Evolutionary conservation across 2,797 vertebrate genomes (phyloP), one percentile per base, ranked within the genome.

Genomic region (Enteromius radiatus): DNA sequence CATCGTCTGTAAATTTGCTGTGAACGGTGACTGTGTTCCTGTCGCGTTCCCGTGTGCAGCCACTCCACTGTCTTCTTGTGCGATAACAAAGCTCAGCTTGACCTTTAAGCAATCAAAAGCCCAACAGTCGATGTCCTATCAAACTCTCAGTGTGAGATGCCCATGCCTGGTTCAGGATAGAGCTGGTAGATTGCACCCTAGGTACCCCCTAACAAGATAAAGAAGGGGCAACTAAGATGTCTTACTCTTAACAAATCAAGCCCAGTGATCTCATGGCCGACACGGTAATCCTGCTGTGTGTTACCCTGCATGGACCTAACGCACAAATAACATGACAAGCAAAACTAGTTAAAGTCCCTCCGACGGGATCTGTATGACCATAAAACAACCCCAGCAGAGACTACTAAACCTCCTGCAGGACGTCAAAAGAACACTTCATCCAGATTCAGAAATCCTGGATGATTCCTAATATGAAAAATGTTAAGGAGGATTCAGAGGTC

Each of bases 21-120:
- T 78, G 83, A 71, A 84, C 45, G 75, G 82, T 65, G 64, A 83
- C 78, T 80, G 82, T 49, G 63, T 83, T 68, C 76, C 76, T 87
- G 77, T 83, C 73, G 47, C 71, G 28, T 77, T 79, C 68, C 54
- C 28, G 31, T 70, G 28, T 26, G 43, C 17, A n/a, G 33, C 84
- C 78, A 79, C 54, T 84, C 76, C 70, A 87, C 79, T 54, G 67
- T 78, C 71, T 47, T 82, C 84, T 80, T 81, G 81, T 70, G 73
- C 49, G 87, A 84, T 87, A 86, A 88, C 84, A 82, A 87, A 86
- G 85, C 87, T 83, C 82, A 87, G 84, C 82, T 86, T 89, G 88
- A 89, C 85, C 88, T 89, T 89, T 89, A 43, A 73, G 47, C 87
- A 85, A 89, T 89, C 87, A 88, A 88, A 89, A 76, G 83, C 78